Evolutionary conservation across 2,888 invertebrate species (phyloP).

Genomic region (Anticlea derivata): DNA sequence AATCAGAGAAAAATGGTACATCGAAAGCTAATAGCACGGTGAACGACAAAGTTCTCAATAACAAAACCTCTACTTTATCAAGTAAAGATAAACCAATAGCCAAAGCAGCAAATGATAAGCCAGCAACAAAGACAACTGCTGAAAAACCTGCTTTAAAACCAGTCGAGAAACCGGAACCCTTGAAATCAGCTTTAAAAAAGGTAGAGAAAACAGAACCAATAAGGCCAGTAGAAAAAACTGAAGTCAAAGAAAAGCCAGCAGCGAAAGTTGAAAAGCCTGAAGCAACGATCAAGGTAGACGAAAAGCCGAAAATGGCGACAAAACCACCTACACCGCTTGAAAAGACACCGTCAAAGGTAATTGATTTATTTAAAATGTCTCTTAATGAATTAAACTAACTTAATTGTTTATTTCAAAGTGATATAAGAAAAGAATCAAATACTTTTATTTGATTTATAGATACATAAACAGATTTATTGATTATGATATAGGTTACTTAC

Average conservation of each 20-base stretch:
- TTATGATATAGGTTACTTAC: no score
- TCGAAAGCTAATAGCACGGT: constrained; percentile 47
- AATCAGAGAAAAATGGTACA: constrained; percentile 59
- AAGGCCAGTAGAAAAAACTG: constrained; percentile 32
- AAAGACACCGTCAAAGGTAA: constrained; percentile 71
- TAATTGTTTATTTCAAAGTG: no score
- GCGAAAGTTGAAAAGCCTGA: constrained; percentile 46
- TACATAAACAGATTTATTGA: no score
- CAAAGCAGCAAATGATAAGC: constrained; percentile 46
- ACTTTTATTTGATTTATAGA: no score
- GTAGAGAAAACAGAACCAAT: constrained; percentile 24
- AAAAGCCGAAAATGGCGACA: constrained; percentile 70
- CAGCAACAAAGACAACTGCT: constrained; percentile 35
- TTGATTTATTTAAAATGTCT: no score
- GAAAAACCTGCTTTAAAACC: constrained; percentile 41
- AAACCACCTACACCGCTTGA: constrained; percentile 73
- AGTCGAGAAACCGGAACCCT: constrained; percentile 39
- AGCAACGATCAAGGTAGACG: constrained; percentile 55
- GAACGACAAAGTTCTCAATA: constrained; percentile 45
- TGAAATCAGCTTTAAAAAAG: constrained; percentile 33
- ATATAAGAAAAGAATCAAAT: no score
- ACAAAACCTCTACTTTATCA: constrained; percentile 38
- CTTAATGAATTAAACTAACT: no score
- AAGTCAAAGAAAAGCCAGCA: constrained; percentile 40
- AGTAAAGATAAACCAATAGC: constrained; percentile 45